phyloP scores from a whole-genome alignment of 2,113 vertebrate species.

The Athene noctua region DNA sequence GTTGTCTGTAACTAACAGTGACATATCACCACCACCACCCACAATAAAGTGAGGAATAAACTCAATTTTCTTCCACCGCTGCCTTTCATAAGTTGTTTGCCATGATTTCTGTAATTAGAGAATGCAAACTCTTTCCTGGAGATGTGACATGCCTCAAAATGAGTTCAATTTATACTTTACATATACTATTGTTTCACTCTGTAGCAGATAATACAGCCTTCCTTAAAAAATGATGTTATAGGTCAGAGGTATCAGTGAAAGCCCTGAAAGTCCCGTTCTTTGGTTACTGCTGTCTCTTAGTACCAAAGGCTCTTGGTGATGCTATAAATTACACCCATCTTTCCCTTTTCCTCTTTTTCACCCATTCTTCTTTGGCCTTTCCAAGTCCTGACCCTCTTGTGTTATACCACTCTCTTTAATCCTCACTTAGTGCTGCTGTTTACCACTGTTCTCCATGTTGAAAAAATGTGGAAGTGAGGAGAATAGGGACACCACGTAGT shows the following conservation, averaged over 20 bases:
- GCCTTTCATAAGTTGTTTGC: not conserved
- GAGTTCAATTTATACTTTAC: not conserved
- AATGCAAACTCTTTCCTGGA: not conserved
- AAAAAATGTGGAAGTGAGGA: not conserved
- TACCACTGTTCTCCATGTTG: not conserved
- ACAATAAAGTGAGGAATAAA: not conserved
- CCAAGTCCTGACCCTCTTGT: not conserved
- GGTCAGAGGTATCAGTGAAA: not conserved
- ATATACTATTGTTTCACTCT: not conserved
- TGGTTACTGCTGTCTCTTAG: not conserved
- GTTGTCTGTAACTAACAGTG: not conserved
- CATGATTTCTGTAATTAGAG: not conserved
- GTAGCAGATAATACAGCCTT: not conserved
- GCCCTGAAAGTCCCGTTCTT: not conserved
- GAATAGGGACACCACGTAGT: not conserved
- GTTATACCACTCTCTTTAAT: not conserved
- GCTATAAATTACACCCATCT: not conserved
- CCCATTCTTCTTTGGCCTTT: not conserved
- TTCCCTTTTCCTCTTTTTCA: not conserved
- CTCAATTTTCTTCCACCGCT: not conserved
- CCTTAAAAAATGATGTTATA: not conserved
- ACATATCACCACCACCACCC: not conserved
- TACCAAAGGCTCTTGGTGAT: not conserved
- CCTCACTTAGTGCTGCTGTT: not conserved
- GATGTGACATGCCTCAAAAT: not conserved